A percentile compares a stretch with the other conserved stretches of the same genome.
These are phyloP conservation scores for Benitochromis conjunctus DNA, from an alignment of 2,113 vertebrate species.

Conservation along the genomic window DNA sequence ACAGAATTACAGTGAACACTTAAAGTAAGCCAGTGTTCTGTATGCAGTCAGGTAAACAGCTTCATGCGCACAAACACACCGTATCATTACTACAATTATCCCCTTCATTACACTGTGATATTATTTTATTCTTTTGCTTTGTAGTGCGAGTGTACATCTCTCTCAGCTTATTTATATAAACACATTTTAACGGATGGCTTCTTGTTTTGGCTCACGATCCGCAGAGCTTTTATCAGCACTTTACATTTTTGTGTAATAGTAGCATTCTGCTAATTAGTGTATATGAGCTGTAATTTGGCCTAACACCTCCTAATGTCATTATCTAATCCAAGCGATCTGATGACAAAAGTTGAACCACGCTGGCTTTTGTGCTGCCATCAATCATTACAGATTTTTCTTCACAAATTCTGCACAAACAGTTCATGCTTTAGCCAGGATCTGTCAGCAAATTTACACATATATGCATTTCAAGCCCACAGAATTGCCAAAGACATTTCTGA, in stretches of 20 bases:
- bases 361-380: not conserved
- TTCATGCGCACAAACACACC: conserved; percentile 27
- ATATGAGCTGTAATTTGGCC: not conserved
- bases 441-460: conserved; percentile 23
- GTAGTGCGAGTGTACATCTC: not conserved
- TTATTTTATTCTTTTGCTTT: conserved; percentile 24
- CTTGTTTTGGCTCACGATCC: not conserved
- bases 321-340: not conserved
- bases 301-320: not conserved
- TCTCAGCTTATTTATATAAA: conserved; percentile 10
- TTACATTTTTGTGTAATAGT: not conserved
- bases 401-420: not conserved
- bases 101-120: conserved; percentile 37
- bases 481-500: conserved; percentile 7
- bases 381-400: not conserved
- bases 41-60: conserved; percentile 38
- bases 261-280: not conserved
- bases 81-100: conserved; percentile 49
- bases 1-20: not conserved
- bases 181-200: conserved; percentile 1
- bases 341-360: not conserved
- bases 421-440: not conserved
- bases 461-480: not conserved
- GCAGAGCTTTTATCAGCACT: not conserved
- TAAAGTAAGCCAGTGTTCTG: conserved; percentile 13